phyloP scores from a whole-genome alignment of 2,113 vertebrate species.

The Paraplagusia blochii region DNA sequence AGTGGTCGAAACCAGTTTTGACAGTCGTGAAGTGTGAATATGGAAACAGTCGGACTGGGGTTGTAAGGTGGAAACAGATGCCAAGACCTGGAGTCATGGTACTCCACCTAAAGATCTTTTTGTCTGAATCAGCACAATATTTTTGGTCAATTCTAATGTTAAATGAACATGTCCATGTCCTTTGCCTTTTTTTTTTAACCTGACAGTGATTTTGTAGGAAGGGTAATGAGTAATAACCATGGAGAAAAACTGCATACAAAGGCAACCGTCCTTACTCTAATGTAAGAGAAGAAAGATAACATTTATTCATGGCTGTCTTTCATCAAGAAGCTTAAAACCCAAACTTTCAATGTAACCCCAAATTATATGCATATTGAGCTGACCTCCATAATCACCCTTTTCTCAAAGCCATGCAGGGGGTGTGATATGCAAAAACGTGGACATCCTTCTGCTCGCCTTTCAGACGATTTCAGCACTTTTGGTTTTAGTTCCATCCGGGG shows the following conservation, averaged over 20 bases:
- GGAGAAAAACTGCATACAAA: conserved; percentile 55
- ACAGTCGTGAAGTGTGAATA: no score
- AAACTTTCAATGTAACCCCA: conserved; percentile 71
- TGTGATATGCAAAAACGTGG: conserved; percentile 70
- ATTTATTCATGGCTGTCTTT: conserved; percentile 74
- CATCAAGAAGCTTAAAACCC: conserved; percentile 74
- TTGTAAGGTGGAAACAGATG: no score
- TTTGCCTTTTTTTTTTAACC: conserved; percentile 21
- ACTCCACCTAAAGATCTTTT: no score
- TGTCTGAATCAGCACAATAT: no score
- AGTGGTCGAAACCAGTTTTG: no score
- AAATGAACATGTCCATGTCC: no score
- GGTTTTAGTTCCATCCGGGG: conserved; percentile 50
- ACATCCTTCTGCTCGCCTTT: conserved; percentile 67
- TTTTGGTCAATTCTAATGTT: no score
- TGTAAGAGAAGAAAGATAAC: conserved; percentile 69
- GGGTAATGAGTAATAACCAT: conserved; percentile 55
- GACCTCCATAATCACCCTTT: conserved; percentile 67
- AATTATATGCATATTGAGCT: conserved; percentile 76
- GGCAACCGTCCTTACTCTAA: conserved; percentile 55
- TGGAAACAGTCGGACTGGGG: no score
- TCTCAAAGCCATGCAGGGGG: conserved; percentile 67
- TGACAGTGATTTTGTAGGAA: conserved; percentile 44
- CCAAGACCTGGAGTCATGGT: no score
- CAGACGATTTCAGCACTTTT: conserved; percentile 75